These are phyloP conservation scores for Blastomussa wellsi DNA, from an alignment of 92 coral and sea anemone genomes.

Conservation along the genomic window DNA sequence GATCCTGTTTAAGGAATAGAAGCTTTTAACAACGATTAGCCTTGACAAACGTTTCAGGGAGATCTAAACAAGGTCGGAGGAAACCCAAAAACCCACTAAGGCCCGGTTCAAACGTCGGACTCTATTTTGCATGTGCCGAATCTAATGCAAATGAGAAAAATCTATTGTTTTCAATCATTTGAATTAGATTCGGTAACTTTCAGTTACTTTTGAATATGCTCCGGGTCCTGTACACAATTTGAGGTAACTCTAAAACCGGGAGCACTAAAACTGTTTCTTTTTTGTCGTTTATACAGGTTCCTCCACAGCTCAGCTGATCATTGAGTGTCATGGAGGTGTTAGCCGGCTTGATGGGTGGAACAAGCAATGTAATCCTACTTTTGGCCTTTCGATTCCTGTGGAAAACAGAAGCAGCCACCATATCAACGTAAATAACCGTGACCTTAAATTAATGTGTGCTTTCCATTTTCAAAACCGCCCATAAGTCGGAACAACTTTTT, in stretches of 20 bases:
- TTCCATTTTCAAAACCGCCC: too few species aligned
- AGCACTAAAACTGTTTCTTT: background rate
- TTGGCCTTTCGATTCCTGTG: constrained; percentile 12
- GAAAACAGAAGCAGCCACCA: background rate
- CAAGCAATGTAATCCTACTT: background rate
- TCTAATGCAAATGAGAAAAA: too few species aligned
- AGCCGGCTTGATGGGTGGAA: background rate
- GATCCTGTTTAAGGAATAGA: background rate
- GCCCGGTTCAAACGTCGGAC: too few species aligned
- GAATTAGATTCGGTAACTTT: too few species aligned
- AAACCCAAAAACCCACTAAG: too few species aligned
- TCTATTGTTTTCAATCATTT: too few species aligned
- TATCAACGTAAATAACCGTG: background rate
- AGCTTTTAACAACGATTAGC: background rate
- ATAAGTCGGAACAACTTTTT: too few species aligned
- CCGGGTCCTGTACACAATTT: background rate
- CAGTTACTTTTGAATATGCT: too few species aligned
- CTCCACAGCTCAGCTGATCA: background rate
- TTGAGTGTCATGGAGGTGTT: background rate
- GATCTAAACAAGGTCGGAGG: too few species aligned
- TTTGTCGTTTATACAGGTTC: background rate
- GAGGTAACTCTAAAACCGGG: background rate
- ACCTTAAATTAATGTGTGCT: background rate
- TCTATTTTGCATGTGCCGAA: too few species aligned
- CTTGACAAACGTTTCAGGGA: background rate